Evolutionary conservation across 1,140 invertebrate species (phyloP), one percentile per base, ranked within the genome.

Genomic region (Brachionus rubens): DNA sequence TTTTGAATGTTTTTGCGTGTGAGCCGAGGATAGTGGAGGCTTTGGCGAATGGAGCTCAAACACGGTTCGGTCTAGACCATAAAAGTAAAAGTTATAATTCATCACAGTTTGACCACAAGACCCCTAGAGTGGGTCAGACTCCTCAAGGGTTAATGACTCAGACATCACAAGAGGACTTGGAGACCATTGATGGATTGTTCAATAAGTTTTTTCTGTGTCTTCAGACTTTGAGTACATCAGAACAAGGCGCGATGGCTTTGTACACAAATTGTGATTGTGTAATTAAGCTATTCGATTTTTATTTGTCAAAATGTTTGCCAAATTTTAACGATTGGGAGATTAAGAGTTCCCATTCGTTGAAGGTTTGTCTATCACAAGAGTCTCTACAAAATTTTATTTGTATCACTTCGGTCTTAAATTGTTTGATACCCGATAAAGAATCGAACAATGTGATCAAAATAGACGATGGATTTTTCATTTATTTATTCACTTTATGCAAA

Each of bases 311-410:
- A 43, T 65, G 59, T 43, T 41, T 65, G 24, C 33, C 36, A 12
- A 65, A 16, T 24, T 65, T 65, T 6, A 65, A 65, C 26, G 59
- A 65, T 46, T 65, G 59, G 59, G 59, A 65, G 10, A 24, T 65
- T 24, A 65, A 65, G 24, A 65, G 59, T 14, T 41, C 59, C 12
- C 59, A 65, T 41, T 65, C 59, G 12, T 24, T 65, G 2, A 65
- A 65, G 24, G 36, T 36, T 9, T 43, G 40, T 65, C 12, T 65
- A 10, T 43, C 40, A 43, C 3, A 19, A 6, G 59, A 65, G 43
- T 65, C 59, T 2, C 4, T 65, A 14, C 40, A 36, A 6, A 65
- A 65, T 43, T 65, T 65, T 26, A 43, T 65, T 26, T 65, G 59
- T 24, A 65, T 65, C 43, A 46, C 59, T n/a, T 65, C 59, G 4